Evolutionary conservation across 2,888 invertebrate species (phyloP).

Genomic region (Ceriagrion tenellum): DNA sequence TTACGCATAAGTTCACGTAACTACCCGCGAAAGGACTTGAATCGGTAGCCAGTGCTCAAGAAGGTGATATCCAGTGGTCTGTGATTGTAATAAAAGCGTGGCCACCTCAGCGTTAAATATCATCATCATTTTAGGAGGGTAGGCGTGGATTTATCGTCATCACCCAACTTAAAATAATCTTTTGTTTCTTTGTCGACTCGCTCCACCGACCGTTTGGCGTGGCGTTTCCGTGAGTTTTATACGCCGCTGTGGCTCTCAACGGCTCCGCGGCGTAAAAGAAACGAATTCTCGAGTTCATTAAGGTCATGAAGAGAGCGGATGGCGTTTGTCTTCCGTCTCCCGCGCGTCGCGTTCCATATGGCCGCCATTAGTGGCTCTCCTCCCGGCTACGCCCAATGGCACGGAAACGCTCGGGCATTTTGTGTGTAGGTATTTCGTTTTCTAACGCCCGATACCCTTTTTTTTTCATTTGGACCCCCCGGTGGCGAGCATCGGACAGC

Average conservation of each 20-base stretch:
- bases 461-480: neutral
- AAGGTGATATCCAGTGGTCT: neutral
- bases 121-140: neutral
- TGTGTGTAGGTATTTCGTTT: neutral
- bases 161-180: neutral
- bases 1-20: too few relatives aligned
- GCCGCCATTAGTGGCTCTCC: neutral
- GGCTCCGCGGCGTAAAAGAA: neutral
- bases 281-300: constrained; percentile 39
- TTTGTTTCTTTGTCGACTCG: constrained; percentile 11
- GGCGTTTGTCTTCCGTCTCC: constrained; percentile 23
- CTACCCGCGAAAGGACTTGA: too few relatives aligned
- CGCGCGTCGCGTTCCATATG: constrained; percentile 2
- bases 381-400: neutral
- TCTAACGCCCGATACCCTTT: neutral
- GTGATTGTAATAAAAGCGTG: neutral
- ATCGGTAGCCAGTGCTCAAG: too few relatives aligned
- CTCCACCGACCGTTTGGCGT: constrained; percentile 24
- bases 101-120: neutral
- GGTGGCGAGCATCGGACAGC: neutral
- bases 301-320: constrained; percentile 36
- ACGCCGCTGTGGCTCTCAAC: constrained; percentile 20
- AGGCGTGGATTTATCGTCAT: neutral
- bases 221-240: neutral
- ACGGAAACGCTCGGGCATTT: neutral